Evolutionary conservation across 2,113 vertebrate genomes (phyloP).

Genomic region (Archocentrus centrarchus): DNA sequence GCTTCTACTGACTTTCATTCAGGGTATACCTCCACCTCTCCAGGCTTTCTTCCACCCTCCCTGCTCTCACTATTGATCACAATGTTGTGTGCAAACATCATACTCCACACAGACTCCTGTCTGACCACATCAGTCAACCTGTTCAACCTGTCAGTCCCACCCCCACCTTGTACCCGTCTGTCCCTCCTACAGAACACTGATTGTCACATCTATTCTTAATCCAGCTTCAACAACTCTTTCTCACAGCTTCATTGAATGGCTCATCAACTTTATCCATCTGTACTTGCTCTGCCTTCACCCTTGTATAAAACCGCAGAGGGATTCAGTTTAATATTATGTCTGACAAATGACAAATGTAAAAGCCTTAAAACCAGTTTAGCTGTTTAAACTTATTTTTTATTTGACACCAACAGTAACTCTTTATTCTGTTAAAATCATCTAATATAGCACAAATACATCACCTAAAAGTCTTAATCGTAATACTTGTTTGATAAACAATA

Average conservation of each 20-base stretch:
- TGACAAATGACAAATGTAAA: slow-evolving; percentile 1
- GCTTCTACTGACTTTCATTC: no score
- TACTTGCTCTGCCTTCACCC: not conserved
- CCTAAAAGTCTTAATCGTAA: not conserved
- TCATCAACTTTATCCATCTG: not conserved
- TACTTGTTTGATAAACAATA: not conserved
- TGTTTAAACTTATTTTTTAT: not conserved
- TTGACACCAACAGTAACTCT: not conserved
- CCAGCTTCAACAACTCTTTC: no score
- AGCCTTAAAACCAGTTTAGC: not conserved
- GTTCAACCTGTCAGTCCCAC: no score
- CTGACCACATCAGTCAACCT: no score
- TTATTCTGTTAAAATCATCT: not conserved
- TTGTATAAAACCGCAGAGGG: not conserved
- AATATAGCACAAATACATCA: not conserved
- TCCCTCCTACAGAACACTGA: no score
- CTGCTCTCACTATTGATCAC: no score
- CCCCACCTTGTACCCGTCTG: no score
- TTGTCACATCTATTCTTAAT: no score
- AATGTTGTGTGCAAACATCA: no score
- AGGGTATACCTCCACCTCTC: no score
- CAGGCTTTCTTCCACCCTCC: no score
- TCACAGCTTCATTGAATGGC: not conserved
- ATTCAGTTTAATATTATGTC: not conserved
- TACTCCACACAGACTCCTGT: no score